Percentiles rank a stretch among this genome's conserved stretches.
These are phyloP conservation scores for Tipula confusa DNA, from an alignment of 2,888 invertebrate genomes.

Conservation along the genomic window DNA sequence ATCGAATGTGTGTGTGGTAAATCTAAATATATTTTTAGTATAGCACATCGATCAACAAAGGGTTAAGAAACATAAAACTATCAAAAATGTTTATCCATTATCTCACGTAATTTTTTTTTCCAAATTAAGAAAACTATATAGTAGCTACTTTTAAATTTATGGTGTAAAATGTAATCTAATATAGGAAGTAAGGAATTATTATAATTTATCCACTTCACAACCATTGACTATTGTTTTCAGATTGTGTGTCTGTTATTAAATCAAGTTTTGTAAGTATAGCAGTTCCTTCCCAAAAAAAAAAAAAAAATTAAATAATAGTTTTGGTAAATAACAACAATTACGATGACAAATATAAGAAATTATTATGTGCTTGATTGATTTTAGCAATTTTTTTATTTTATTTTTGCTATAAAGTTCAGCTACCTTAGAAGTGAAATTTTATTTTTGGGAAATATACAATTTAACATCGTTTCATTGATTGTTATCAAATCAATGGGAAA, in stretches of 20 bases:
- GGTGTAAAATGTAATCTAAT: not conserved
- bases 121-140: not conserved
- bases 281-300: not conserved
- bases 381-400: not conserved
- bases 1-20: not conserved
- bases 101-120: constrained; percentile 1
- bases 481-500: not conserved
- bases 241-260: not conserved
- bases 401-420: not conserved
- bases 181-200: constrained; percentile 20
- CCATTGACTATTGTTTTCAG: constrained; percentile 6
- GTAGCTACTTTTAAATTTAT: not conserved
- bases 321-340: not conserved
- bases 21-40: not conserved
- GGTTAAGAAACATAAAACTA: not conserved
- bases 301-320: no score
- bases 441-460: not conserved
- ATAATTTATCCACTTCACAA: constrained; percentile 12
- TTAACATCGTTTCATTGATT: not conserved
- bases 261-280: not conserved
- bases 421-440: not conserved
- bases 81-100: not conserved
- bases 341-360: not conserved
- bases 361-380: not conserved
- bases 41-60: no score